Base-by-base conservation (phyloP, 2,888 invertebrate species). In the Lymantria monacha region DNA sequence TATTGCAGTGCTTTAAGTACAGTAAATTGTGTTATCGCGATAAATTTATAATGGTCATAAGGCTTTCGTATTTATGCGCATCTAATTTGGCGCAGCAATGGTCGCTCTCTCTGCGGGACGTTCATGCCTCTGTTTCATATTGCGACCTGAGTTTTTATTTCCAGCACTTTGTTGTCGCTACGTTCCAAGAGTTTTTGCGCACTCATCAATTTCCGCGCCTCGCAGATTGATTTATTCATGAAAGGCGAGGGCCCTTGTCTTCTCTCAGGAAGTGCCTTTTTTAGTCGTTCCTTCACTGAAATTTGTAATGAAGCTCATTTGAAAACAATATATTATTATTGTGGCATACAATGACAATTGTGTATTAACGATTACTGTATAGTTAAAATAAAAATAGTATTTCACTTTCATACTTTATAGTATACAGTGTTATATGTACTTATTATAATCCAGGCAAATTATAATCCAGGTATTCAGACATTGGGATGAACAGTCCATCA, bases 151-250 rank as follows among this genome's bases (percentile, higher is more conserved):
- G 81, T 88, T 89, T 89, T 89, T 90, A 83, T 81, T 75, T 81
- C 76, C 70, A 80, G 79, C 86, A 88, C 85, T 89, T 88, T 90
- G 89, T 88, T 86, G 87, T 83, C 81, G 82, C 78, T 78, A 72
- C 81, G 83, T 79, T 81, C 81, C 79, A 74, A 76, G 74, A 72
- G 80, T 90, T 90, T 90, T 90, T 90, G 85, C 69, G 69, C 79
- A 70, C 84, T 81, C 87, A 90, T 90, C 88, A 90, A 90, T 90
- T 89, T 90, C 90, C 90, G 85, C 90, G 90, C 89, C 87, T 88
- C 79, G 62, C 57, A 79, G 79, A 85, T 85, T 89, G 88, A 88
- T 90, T 91, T 91, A 90, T 91, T 90, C 90, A 91, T 90, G 89
- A 88, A 85, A 81, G 78, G 69, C 70, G 58, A 65, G 59, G 61